phyloP scores from a whole-genome alignment of 2,113 vertebrate species.

The Centropus bengalensis region DNA sequence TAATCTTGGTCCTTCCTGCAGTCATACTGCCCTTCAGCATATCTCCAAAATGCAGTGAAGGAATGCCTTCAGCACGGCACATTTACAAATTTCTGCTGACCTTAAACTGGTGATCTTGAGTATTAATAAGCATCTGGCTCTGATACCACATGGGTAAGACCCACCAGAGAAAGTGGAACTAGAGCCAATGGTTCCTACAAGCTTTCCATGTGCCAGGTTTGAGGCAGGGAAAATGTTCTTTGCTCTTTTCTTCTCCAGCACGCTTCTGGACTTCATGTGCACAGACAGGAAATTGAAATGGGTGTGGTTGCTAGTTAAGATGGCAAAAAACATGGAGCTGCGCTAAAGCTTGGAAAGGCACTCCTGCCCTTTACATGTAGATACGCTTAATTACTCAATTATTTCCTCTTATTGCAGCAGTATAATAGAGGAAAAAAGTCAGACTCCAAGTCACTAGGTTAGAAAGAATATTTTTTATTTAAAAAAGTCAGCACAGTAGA shows the following conservation, averaged over 20 bases:
- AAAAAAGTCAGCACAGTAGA: background rate
- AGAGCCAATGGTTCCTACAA: background rate
- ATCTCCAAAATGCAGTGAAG: background rate
- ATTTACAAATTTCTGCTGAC: background rate
- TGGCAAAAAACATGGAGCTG: background rate
- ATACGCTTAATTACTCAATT: background rate
- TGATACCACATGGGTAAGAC: rapidly evolving
- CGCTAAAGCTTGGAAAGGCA: background rate
- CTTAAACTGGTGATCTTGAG: background rate
- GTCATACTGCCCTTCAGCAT: background rate
- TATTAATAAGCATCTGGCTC: background rate
- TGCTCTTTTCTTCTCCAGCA: rapidly evolving
- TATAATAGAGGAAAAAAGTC: background rate
- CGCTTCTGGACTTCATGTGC: background rate
- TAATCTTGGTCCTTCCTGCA: background rate
- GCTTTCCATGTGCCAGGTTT: rapidly evolving
- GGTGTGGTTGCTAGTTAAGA: background rate
- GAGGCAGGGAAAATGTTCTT: rapidly evolving
- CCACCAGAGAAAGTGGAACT: background rate
- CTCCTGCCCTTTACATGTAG: rapidly evolving
- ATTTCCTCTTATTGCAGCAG: background rate
- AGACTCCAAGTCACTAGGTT: background rate
- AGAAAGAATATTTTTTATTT: background rate
- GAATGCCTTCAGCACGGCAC: rapidly evolving
- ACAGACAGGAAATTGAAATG: background rate